Evolutionary conservation across 1,140 invertebrate species (phyloP).

Genomic region (Drosophila dunni): DNA sequence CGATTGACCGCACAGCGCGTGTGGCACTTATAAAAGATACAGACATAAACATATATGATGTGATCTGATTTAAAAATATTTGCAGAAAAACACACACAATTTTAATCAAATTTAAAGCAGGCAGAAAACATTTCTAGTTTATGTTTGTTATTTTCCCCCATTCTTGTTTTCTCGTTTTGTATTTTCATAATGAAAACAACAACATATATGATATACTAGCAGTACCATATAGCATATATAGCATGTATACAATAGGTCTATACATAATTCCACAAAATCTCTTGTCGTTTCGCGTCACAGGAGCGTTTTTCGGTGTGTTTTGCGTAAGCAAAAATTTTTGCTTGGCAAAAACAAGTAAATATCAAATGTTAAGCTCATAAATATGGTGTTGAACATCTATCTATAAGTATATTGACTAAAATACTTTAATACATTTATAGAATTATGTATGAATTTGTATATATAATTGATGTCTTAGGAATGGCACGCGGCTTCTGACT

Average conservation of each 20-base stretch:
- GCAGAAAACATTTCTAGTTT: constrained; percentile 14
- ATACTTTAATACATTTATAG: neutral
- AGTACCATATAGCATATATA: constrained; percentile 14
- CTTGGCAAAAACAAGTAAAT: constrained; percentile 75
- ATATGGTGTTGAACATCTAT: constrained; percentile 28
- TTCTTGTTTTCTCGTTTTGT: neutral
- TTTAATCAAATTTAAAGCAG: constrained; percentile 37
- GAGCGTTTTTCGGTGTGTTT: constrained; percentile 55
- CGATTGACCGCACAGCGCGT: constrained; percentile 44
- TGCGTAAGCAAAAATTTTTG: constrained; percentile 68
- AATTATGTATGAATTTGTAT: constrained; percentile 4
- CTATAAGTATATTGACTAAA: constrained; percentile 8
- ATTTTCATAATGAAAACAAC: constrained; percentile 26
- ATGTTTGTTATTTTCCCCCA: neutral
- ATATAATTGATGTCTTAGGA: constrained; percentile 17
- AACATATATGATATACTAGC: constrained; percentile 15
- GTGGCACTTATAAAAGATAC: constrained; percentile 43
- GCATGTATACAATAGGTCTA: constrained; percentile 7
- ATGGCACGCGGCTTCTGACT: constrained; percentile 42
- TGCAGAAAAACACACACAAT: constrained; percentile 6
- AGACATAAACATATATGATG: constrained; percentile 18
- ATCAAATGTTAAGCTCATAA: constrained; percentile 72
- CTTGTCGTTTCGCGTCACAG: constrained; percentile 57
- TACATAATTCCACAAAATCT: constrained; percentile 32
- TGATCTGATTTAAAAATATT: constrained; percentile 33